Evolutionary conservation across 1,140 invertebrate species (phyloP), one percentile per base, ranked within the genome.

Genomic region (Arctopsyche grandis): DNA sequence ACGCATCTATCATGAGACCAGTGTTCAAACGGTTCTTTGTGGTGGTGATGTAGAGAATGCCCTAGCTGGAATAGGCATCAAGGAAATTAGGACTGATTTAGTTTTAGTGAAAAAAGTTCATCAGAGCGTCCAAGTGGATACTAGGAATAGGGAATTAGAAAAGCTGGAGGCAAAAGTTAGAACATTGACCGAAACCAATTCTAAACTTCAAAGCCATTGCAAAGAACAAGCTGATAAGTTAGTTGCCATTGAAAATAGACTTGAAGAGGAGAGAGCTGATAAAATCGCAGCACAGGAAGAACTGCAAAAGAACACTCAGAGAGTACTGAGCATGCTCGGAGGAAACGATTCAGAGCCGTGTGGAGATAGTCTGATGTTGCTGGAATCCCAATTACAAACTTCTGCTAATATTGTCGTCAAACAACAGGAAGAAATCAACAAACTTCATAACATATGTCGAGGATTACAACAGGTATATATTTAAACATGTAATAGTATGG

Each of bases 1-100:
- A 0, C 89, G 91, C 82, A 95, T 96, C 77, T 95, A 94, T 84
- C 94, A 95, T 78, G 94, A 96, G 85, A 93, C 89, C 0, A 89
- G 89, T 14, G 89, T 91, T 3, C 94, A 96, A 84, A 96, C 94
- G 0, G 93, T 92, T 7, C 84, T 95, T 22, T 91, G 93, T 0
- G 90, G 91, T 52, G 84, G 86, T 0, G 94, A 95, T 83, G 88
- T 95, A 12, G 92, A 93, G 58, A 91, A 92, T 10, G 92, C 92
- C 19, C 85, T 95, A 43, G 89, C 90, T 0, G 94, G 93, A 0
- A 83, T 91, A 10, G 85, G 88, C 3, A 89, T 90, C 56, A 81
- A 78, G 12, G 83, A 84, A 7, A 80, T 83, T 43, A 82, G 83
- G 80, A 83, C 82, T 12, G 84, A 84, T 26, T 82, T 83, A 29